phyloP scores from a whole-genome alignment of 2,797 vertebrate genomes.

The Darevskia nairensis region DNA sequence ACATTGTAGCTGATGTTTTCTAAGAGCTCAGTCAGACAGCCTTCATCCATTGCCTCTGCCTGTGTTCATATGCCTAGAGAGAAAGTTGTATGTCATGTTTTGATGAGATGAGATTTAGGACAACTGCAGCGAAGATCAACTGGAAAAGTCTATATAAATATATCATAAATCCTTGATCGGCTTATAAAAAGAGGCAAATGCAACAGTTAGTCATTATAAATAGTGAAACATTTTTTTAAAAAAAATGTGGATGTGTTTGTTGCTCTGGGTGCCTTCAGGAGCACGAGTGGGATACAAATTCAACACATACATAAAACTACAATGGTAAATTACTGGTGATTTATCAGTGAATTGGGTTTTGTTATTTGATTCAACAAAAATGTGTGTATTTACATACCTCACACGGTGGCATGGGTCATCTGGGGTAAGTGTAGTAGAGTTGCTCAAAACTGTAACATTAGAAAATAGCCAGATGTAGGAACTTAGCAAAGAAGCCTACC shows the following conservation, averaged over 20 bases:
- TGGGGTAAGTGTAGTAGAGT: too few relatives aligned
- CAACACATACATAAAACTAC: too few relatives aligned
- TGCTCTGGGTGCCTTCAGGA: too few relatives aligned
- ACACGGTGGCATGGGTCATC: too few relatives aligned
- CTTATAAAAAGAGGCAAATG: background rate
- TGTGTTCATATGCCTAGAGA: background rate
- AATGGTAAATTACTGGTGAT: background rate
- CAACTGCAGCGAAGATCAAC: constrained; percentile 25
- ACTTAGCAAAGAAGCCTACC: too few relatives aligned
- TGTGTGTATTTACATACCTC: too few relatives aligned
- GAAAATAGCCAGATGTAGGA: too few relatives aligned
- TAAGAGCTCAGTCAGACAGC: background rate
- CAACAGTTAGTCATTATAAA: background rate
- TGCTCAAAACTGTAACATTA: too few relatives aligned
- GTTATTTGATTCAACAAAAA: background rate
- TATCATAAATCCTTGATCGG: constrained; percentile 19
- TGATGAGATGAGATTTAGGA: background rate
- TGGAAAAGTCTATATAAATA: constrained; percentile 33
- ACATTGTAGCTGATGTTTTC: background rate
- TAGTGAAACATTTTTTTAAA: background rate
- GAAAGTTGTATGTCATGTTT: background rate
- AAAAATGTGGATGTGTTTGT: too few relatives aligned
- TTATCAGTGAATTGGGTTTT: background rate
- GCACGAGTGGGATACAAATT: too few relatives aligned
- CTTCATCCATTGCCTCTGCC: background rate